Evolutionary conservation across 2,113 vertebrate species (phyloP).

Genomic region (Gavia stellata): DNA sequence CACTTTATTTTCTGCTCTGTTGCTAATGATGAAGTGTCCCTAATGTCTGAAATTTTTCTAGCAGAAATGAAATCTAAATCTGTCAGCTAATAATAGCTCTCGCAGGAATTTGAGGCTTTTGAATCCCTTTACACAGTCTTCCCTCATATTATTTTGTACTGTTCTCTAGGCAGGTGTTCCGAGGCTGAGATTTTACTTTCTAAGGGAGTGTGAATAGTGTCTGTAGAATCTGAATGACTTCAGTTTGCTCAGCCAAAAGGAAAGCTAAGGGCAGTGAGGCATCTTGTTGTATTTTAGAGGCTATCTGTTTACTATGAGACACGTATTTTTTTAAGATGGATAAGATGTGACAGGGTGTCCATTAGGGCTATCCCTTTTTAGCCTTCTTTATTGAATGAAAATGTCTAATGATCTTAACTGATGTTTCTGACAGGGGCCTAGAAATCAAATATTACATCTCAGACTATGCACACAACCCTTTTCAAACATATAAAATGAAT

Average conservation of each 20-base stretch:
- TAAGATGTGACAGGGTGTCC: background rate
- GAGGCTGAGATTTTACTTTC: conserved; percentile 24
- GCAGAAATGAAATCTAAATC: conserved; percentile 30
- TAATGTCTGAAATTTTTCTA: background rate
- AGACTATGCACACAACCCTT: background rate
- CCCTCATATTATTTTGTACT: background rate
- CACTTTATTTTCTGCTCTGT: conserved; percentile 1
- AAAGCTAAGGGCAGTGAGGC: background rate
- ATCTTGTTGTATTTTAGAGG: background rate
- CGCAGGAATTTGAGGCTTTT: conserved; percentile 2
- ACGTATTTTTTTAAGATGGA: background rate
- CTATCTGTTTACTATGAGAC: background rate
- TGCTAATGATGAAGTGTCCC: conserved; percentile 3
- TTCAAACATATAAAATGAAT: background rate
- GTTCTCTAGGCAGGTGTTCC: conserved; percentile 37
- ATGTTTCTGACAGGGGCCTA: background rate
- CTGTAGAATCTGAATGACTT: conserved; percentile 27
- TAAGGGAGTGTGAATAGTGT: background rate
- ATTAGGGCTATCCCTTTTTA: conserved; percentile 19
- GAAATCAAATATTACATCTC: conserved; percentile 11
- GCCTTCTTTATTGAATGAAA: conserved; percentile 13
- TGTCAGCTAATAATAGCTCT: conserved; percentile 19
- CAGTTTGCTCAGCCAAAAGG: background rate
- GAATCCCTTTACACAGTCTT: conserved; percentile 9
- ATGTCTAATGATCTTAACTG: background rate